phyloP scores from a whole-genome alignment of 2,797 vertebrate genomes.

The Propithecus deckenii region DNA sequence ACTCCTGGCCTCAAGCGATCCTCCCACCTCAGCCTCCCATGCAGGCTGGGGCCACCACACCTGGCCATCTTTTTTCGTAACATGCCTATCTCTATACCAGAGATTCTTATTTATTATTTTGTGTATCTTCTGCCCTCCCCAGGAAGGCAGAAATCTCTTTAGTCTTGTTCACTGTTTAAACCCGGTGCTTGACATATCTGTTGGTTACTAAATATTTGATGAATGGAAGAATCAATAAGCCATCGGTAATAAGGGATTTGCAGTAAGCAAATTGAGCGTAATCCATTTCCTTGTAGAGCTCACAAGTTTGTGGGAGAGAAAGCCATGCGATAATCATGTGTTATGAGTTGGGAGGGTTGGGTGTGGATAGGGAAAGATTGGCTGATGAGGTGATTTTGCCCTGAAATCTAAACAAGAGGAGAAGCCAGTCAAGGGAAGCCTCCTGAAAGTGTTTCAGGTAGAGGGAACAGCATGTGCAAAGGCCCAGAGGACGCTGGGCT shows the following conservation, averaged over 20 bases:
- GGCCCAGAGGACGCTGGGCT: background rate
- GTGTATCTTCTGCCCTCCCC: background rate
- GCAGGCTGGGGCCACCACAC: background rate
- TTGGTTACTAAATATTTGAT: slow-evolving; percentile 39
- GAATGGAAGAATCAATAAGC: slow-evolving; percentile 19
- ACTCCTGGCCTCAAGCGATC: background rate
- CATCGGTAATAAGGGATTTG: background rate
- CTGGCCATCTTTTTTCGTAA: background rate
- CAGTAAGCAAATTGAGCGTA: background rate
- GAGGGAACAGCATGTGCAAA: background rate
- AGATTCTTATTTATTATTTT: background rate
- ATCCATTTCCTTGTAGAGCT: background rate
- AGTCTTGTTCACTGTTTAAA: background rate
- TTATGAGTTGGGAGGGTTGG: background rate
- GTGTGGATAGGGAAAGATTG: background rate
- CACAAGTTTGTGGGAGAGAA: background rate
- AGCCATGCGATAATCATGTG: background rate
- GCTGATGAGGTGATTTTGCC: background rate
- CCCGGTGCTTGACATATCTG: background rate
- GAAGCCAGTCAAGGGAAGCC: background rate
- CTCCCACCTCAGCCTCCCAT: background rate
- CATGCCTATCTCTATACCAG: background rate
- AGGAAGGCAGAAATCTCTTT: background rate
- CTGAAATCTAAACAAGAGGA: background rate
- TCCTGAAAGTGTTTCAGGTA: background rate